Evolutionary conservation across 1,140 invertebrate species (phyloP).

Genomic region (Manduca sexta): DNA sequence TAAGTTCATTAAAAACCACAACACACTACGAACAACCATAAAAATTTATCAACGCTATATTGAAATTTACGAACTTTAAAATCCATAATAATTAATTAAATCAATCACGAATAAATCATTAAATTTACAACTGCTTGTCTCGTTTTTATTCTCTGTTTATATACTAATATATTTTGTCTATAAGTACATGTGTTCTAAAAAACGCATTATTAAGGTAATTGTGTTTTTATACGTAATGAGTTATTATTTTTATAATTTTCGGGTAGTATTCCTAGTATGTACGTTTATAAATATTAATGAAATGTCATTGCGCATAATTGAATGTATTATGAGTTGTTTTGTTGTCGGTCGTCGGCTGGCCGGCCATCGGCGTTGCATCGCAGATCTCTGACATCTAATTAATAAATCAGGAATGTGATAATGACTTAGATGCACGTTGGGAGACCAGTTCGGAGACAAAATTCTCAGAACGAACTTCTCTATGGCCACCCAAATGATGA

Average conservation of each 20-base stretch:
- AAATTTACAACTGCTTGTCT: not conserved
- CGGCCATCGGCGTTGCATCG: not conserved
- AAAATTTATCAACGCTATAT: not conserved
- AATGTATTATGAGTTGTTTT: not conserved
- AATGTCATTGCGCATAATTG: not conserved
- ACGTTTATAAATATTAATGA: no score
- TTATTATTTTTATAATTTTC: no score
- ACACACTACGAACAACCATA: not conserved
- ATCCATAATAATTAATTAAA: constrained; percentile 3
- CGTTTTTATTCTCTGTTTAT: no score
- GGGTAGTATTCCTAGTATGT: no score
- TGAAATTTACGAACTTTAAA: not conserved
- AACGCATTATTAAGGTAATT: not conserved
- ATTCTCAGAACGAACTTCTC: constrained; percentile 60
- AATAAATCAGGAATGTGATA: constrained; percentile 72
- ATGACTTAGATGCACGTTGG: constrained; percentile 46
- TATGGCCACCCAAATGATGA: constrained; percentile 73
- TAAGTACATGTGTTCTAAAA: no score
- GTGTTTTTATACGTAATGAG: no score
- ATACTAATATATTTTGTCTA: no score
- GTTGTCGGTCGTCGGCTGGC: not conserved
- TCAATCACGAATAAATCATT: not conserved
- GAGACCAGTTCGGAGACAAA: constrained; percentile 25
- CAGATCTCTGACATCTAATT: constrained; percentile 44
- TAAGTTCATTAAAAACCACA: not conserved